Evolutionary conservation across 2,888 invertebrate species (phyloP), one percentile per base, ranked within the genome.

Genomic region (Tinea trinotella): DNA sequence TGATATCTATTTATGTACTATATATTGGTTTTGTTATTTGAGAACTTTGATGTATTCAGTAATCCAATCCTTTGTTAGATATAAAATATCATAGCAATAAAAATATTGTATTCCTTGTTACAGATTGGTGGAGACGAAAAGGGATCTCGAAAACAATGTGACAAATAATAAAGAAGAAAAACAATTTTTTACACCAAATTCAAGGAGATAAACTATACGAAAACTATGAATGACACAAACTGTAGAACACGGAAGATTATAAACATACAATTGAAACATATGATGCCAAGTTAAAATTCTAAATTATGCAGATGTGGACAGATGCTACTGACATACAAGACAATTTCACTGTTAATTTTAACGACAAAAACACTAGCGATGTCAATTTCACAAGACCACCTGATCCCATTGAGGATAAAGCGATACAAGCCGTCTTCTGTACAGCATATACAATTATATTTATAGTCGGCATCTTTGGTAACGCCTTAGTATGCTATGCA

Each of bases 401-500:
- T 18, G 88, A 90, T 64, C 85, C 91, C 7, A 91, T 92, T 57
- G 88, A 91, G 58, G 87, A 91, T 63, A 88, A 89, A 59, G 81
- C 87, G 3, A 89, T 94, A 36, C 93, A 94, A 77, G 89, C 91
- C 13, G 73, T 91, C 53, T 94, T 95, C 70, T 92, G 91, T 65
- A 81, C 91, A 55, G 85, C 93, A 40, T 97, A 97, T 74, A 87
- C 89, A 1, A 82, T 90, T 19, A 94, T 97, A 60, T 96, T 96
- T 69, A 79, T 92, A 4, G 84, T 94, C 17, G 96, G 96, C 1
- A 83, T 94, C 24, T 91, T 91, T 64, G 95, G 95, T 1, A 95
- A 95, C 68, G 90, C 90, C n/a, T 80, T 96, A 54, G 96, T 96
- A 53, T 93, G 94, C 64, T 95, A 92, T 72, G 95, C 95, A 6